A percentile compares a stretch with the other conserved stretches of the same genome.
phyloP scores from a whole-genome alignment of 2,797 vertebrate species.

The Salmo trutta region DNA sequence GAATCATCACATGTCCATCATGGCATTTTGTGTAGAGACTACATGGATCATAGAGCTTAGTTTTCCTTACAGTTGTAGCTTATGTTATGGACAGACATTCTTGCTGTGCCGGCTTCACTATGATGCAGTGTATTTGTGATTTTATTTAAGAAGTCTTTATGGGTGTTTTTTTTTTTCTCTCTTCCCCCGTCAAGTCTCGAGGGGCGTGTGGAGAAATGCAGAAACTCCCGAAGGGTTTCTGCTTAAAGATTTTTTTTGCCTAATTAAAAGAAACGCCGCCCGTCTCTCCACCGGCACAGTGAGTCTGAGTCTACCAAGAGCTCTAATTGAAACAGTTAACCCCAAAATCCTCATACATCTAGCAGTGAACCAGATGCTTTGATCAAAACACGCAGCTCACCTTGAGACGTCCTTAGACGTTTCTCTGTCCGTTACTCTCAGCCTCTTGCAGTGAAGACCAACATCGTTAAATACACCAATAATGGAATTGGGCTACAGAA shows the following conservation, averaged over 20 bases:
- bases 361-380: constrained; percentile 7
- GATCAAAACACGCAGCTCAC: constrained; percentile 30
- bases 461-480: neutral
- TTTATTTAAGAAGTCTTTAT: constrained; percentile 72
- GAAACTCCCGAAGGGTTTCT: constrained; percentile 62
- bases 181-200: constrained; percentile 51
- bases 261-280: constrained; percentile 69
- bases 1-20: constrained; percentile 17
- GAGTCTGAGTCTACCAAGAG: constrained; percentile 33
- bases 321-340: constrained; percentile 52
- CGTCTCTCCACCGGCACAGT: constrained; percentile 35
- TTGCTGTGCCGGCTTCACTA: constrained; percentile 41
- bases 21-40: constrained; percentile 50
- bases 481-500: neutral
- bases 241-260: constrained; percentile 56
- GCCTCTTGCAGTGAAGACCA: neutral
- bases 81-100: constrained; percentile 49
- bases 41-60: constrained; percentile 10
- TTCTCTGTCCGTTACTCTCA: neutral
- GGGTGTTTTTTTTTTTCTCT: constrained; percentile 29
- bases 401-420: constrained; percentile 28
- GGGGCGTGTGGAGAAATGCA: constrained; percentile 57
- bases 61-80: constrained; percentile 27
- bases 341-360: constrained; percentile 17
- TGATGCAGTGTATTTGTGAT: constrained; percentile 67